Evolutionary conservation across 2,888 invertebrate species (phyloP).

Genomic region (Lepidocyrtinus sp.): DNA sequence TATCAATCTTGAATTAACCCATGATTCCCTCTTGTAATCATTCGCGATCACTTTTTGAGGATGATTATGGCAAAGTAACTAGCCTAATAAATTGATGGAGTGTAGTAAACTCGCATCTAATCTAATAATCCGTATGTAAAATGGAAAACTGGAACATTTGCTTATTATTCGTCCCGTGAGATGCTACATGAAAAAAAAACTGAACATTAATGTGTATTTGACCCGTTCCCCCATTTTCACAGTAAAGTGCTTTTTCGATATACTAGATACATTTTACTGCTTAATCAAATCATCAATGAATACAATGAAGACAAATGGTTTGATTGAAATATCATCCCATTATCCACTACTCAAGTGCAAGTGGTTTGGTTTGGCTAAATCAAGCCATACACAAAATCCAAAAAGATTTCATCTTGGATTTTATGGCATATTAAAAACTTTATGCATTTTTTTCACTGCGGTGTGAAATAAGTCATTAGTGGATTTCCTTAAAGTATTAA

Average conservation of each 20-base stretch:
- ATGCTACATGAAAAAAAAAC: not conserved
- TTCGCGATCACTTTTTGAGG: constrained; percentile 16
- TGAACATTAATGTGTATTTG: not conserved
- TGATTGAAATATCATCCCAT: constrained; percentile 43
- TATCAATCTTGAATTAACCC: constrained; percentile 45
- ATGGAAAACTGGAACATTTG: constrained; percentile 52
- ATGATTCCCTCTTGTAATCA: constrained; percentile 28
- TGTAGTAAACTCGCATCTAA: constrained; percentile 17
- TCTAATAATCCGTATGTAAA: constrained; percentile 4
- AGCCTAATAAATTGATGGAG: constrained; percentile 53
- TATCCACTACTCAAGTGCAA: not conserved
- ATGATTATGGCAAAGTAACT: constrained; percentile 20
- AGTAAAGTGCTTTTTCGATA: not conserved
- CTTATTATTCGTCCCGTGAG: constrained; percentile 49
- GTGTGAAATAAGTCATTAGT: constrained; percentile 50
- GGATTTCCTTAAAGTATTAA: constrained; percentile 48
- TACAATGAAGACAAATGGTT: constrained; percentile 23
- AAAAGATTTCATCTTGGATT: no score
- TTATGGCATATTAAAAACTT: not conserved
- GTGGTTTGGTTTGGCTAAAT: not conserved
- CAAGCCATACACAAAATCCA: not conserved
- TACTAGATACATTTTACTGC: not conserved
- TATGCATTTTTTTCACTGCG: constrained; percentile 11
- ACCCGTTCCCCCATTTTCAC: not conserved
- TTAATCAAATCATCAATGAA: constrained; percentile 52